Base-by-base conservation (phyloP, 2,888 invertebrate species). In the Dynastes tityus region DNA sequence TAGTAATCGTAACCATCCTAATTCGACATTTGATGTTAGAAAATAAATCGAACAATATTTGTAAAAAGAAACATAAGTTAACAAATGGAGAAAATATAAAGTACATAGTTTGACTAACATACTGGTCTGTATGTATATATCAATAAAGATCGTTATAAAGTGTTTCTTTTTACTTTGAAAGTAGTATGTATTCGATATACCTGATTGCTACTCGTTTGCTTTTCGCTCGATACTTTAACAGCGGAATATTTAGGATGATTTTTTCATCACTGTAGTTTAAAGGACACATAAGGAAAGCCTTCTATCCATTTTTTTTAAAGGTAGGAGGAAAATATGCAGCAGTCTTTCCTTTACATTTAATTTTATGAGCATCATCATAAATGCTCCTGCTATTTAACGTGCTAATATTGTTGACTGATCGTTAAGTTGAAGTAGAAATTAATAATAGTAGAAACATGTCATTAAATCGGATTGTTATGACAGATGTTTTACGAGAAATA, bases 1-100 rank as follows among this genome's bases (percentile, higher is more conserved):
- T 96, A 96, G 90, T 96, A 96, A 89, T 94, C 94, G 84, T 94
- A 94, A 11, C 93, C 92, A 88, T 93, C 93, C 93, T 92, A 85
- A 70, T 80, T 61, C 53, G 45, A 58, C 61, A 77, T 32, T 65
- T 53, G 22, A 32, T 32, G 58, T 27, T 63, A 74, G 13, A 76
- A 76, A 53, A 49, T 37, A 67, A 37, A 13, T 67, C 22, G 22
- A 13, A 67, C 1, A 76, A n/a, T 27, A 40, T 45, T 63, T 76
- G 58, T 65, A 67, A 73, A 58, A 73, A 73, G 61, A 73, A 73
- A 73, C 73, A 73, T 49, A 13, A 13, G 45, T 45, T 45, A 45
- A 45, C 11, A 45, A 45, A 45, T 45, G 45, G 8, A 45, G 11
- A 11, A 37, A 37, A 37, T 37, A 37, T 37, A 37, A 37, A 6